phyloP scores from a whole-genome alignment of 2,888 invertebrate genomes.

The Thysanoteuthis rhombus region DNA sequence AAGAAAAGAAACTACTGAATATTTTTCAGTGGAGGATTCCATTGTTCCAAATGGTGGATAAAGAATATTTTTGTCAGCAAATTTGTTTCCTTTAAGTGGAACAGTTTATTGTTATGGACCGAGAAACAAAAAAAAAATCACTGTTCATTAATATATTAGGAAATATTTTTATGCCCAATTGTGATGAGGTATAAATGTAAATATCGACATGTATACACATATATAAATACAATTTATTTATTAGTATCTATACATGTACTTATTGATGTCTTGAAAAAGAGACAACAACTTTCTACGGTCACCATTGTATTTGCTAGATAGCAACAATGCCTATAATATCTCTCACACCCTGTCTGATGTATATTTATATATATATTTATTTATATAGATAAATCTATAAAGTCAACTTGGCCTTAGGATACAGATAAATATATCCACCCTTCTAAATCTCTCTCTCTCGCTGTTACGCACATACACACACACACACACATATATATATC shows the following conservation, averaged over 20 bases:
- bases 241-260: no score
- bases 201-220: background rate
- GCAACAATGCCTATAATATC: background rate
- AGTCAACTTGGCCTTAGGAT: background rate
- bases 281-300: background rate
- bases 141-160: no score
- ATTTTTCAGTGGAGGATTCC: no score
- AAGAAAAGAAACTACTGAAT: no score
- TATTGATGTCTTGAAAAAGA: no score
- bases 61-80: no score
- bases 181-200: background rate
- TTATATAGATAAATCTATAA: background rate
- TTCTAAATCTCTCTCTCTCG: background rate
- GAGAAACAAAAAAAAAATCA: no score
- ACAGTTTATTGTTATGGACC: no score
- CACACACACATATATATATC: no score
- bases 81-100: no score
- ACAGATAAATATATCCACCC: background rate
- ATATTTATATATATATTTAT: background rate
- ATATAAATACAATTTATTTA: background rate
- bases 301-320: background rate
- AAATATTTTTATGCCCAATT: background rate
- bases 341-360: background rate
- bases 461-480: no score
- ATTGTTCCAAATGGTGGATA: no score